Conservation (phyloP, 2,888 invertebrate species). For the Drosophila tripunctata region DNA sequence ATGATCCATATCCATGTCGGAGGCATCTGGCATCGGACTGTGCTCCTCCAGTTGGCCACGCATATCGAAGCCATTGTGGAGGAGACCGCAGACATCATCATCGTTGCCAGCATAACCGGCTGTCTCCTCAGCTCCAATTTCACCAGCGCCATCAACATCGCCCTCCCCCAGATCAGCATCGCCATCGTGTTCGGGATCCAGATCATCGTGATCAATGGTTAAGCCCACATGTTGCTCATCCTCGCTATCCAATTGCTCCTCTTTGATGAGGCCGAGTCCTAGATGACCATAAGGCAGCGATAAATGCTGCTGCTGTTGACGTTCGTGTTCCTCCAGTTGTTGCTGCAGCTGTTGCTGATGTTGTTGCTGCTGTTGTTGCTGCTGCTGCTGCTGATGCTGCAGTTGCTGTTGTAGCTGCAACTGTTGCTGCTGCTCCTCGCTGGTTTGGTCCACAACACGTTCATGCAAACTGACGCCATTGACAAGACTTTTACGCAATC, state of each 20-base stretch:
- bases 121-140: slow-evolving; percentile 75
- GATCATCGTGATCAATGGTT: slow-evolving; percentile 28
- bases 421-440: slow-evolving; percentile 65
- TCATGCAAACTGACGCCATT: slow-evolving; percentile 83
- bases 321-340: slow-evolving; percentile 45
- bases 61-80: slow-evolving; percentile 66
- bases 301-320: slow-evolving; percentile 37
- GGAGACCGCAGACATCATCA: slow-evolving; percentile 69
- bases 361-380: slow-evolving; percentile 35
- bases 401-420: slow-evolving; percentile 37
- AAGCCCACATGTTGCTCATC: slow-evolving; percentile 56
- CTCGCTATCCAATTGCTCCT: slow-evolving; percentile 72
- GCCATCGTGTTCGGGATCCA: slow-evolving; percentile 10
- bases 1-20: slow-evolving; percentile 47
- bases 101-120: slow-evolving; percentile 69
- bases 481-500: slow-evolving; percentile 82
- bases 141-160: slow-evolving; percentile 25
- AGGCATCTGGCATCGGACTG: slow-evolving; percentile 29
- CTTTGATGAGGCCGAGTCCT: slow-evolving; percentile 62
- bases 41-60: slow-evolving; percentile 38
- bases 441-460: slow-evolving; percentile 81
- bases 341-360: slow-evolving; percentile 32
- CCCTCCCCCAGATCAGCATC: slow-evolving; percentile 3
- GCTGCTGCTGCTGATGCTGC: slow-evolving; percentile 29
- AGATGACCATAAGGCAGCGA: slow-evolving; percentile 60